Percentiles rank a stretch among this genome's conserved stretches.
Conservation (phyloP, 2,113 vertebrate species). For the Calypte anna region DNA sequence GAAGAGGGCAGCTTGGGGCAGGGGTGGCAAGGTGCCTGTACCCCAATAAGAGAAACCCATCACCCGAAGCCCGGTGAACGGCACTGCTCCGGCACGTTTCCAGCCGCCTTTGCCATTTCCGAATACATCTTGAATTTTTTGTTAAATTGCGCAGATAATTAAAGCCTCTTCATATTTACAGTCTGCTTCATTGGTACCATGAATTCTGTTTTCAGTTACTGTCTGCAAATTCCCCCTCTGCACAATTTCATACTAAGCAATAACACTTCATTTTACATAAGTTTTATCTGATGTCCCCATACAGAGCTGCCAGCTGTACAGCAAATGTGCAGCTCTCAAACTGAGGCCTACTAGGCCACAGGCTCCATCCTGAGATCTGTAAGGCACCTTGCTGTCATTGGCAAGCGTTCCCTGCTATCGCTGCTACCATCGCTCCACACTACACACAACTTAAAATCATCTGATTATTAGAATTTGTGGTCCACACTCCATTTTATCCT, state of each 20-base stretch:
- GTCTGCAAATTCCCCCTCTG: constrained; percentile 80
- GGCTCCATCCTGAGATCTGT: constrained; percentile 90
- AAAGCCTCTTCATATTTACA: constrained; percentile 81
- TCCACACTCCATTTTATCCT: constrained; percentile 83
- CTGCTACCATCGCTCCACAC: constrained; percentile 73
- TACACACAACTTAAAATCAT: constrained; percentile 81
- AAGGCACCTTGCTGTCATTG: constrained; percentile 86
- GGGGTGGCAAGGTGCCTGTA: accelerated
- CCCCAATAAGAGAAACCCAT: not conserved
- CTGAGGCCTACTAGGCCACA: constrained; percentile 89
- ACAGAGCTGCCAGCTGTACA: constrained; percentile 97
- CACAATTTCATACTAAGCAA: constrained; percentile 86
- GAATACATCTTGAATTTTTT: constrained; percentile 76
- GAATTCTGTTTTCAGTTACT: constrained; percentile 81
- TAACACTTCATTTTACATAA: constrained; percentile 85
- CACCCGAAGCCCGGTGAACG: not conserved
- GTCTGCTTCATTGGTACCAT: constrained; percentile 77
- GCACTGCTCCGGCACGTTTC: not conserved
- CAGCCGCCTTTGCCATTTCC: constrained; percentile 43
- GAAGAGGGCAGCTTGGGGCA: accelerated
- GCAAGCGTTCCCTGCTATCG: constrained; percentile 80
- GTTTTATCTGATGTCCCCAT: constrained; percentile 90
- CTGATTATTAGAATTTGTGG: constrained; percentile 86
- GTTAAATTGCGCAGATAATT: constrained; percentile 82
- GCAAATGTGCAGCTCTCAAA: constrained; percentile 92